Base-by-base conservation (phyloP, 2,113 vertebrate genomes). In the Conger conger region DNA sequence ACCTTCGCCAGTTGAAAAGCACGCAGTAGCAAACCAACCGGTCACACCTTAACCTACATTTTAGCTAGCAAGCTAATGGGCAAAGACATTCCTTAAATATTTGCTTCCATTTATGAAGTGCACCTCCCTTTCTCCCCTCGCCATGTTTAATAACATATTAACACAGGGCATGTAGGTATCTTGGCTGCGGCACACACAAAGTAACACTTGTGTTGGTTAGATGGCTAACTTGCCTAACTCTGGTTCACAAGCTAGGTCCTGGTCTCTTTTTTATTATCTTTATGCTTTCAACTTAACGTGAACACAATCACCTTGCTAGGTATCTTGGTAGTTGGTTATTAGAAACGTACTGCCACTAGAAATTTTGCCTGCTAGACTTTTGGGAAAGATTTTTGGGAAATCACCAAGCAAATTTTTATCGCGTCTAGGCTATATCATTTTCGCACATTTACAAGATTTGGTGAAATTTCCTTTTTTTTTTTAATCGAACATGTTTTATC, bases 121-220 rank as follows among this genome's bases (percentile, higher is more conserved):
- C 54, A 60, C 37, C 57, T 80, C 78, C 79, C 84, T 79, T 30
- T 63, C 37, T 84, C 86, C 23, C 42, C 87, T 89, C 85, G 87
- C 84, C 85, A 88, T 88, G 83, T 88, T 86, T 88, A 86, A 83
- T 86, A 79, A 85, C 87, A 86, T 27, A 84, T 78, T 68, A 86
- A 84, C 82, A 76, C 37, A 38, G 20, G 87, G 81, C 27, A 63
- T 18, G 2, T 27, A 73, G 68, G n/a, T 33, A 73, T 33, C 33
- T 84, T 85, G 83, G 83, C 87, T 87, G 83, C 81, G 79, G 82
- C 86, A 85, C 87, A 9, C 86, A 86, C 91, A 81, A 85, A 50
- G 82, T 57, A 91, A 88, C 84, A 87, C 88, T 88, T 94, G 92
- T 94, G 8, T 94, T 94, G 27, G 1, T 23, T 20, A 23, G 57